Conservation (phyloP, 2,888 invertebrate species). For the Dyspetes luteomarginatus region DNA sequence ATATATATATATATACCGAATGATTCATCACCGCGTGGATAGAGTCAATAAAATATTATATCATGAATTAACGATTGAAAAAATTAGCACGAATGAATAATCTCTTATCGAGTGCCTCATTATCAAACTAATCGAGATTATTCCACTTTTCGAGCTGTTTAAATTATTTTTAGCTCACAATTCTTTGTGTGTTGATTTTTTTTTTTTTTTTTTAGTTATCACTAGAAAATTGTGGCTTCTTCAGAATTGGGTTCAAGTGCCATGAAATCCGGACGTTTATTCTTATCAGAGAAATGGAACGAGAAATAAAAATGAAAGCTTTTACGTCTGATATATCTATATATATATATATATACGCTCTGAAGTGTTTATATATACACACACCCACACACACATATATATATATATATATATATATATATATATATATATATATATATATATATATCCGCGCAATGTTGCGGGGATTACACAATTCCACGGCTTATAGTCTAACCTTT, state of each 20-base stretch:
- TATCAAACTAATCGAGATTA: no score
- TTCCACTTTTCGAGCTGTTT: no score
- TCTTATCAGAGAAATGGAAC: neutral
- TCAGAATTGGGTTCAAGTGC: neutral
- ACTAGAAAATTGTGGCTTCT: neutral
- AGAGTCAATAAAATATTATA: no score
- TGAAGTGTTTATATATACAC: neutral
- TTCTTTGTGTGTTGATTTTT: neutral
- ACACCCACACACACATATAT: neutral
- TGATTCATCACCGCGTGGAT: no score
- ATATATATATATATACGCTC: neutral
- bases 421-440: neutral
- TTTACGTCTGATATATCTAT: neutral
- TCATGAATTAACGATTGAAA: no score
- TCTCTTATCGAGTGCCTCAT: no score
- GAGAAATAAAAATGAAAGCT: neutral
- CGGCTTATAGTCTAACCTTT: slow-evolving; percentile 63
- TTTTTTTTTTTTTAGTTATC: neutral
- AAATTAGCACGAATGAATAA: no score
- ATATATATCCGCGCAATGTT: slow-evolving; percentile 19
- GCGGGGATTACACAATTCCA: slow-evolving; percentile 59
- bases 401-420: neutral
- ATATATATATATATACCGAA: no score
- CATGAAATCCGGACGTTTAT: neutral
- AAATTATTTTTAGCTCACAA: no score